These are phyloP conservation scores for Toxonevra muliebris DNA, from an alignment of 2,888 invertebrate genomes.

Conservation along the genomic window DNA sequence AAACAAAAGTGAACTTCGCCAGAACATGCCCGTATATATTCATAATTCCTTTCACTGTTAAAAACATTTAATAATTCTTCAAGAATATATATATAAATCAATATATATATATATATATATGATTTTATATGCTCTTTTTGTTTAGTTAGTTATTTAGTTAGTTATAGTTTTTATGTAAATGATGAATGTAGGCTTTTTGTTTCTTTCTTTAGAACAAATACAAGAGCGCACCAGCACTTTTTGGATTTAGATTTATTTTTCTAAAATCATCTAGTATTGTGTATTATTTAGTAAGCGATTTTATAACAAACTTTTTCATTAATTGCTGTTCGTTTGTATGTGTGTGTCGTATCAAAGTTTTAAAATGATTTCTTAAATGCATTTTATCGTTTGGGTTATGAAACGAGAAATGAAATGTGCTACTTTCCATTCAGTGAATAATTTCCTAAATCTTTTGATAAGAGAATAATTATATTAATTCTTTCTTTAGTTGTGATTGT, in stretches of 20 bases:
- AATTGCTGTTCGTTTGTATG: constrained; percentile 8
- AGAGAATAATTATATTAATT: background rate
- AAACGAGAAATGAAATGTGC: background rate
- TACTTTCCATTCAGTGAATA: background rate
- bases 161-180: constrained; percentile 15
- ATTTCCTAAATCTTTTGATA: too few relatives aligned
- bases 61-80: background rate
- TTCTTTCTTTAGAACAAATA: constrained; percentile 11
- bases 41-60: background rate
- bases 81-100: constrained; percentile 12
- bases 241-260: background rate
- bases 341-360: constrained; percentile 22
- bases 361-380: constrained; percentile 40
- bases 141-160: background rate
- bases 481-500: background rate
- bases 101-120: constrained; percentile 19
- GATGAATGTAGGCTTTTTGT: constrained; percentile 19
- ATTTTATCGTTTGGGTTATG: constrained; percentile 42
- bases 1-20: too few relatives aligned
- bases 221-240: constrained; percentile 34
- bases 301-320: background rate
- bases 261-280: background rate
- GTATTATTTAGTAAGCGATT: background rate
- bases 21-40: too few relatives aligned
- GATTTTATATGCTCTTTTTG: too few relatives aligned